These are phyloP conservation scores for Diprion similis DNA, from an alignment of 1,140 invertebrate species.

Conservation along the genomic window DNA sequence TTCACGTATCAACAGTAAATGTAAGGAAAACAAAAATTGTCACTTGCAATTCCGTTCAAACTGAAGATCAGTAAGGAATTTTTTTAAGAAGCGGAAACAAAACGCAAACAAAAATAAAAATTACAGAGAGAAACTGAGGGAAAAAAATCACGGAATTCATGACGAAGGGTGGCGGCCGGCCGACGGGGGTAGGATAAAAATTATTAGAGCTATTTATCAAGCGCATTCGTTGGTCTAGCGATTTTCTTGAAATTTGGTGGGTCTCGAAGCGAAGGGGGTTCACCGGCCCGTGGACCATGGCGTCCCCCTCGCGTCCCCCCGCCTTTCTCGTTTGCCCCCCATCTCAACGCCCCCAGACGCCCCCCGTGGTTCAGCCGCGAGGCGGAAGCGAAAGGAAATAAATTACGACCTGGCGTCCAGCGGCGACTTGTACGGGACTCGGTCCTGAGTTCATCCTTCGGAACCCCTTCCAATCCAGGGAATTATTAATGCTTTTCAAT, in stretches of 20 bases:
- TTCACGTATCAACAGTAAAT: too few species aligned
- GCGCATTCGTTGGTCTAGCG: constrained; percentile 40
- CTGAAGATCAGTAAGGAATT: too few species aligned
- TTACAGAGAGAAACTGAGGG: not conserved
- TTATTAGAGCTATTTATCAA: constrained; percentile 53
- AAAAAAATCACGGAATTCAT: constrained; percentile 46
- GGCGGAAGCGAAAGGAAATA: constrained; percentile 58
- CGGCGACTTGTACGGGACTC: constrained; percentile 42
- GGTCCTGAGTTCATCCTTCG: constrained; percentile 27
- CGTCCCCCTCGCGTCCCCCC: not conserved
- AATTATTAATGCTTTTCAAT: constrained; percentile 55
- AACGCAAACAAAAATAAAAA: not conserved
- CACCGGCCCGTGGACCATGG: not conserved
- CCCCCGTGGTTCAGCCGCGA: constrained; percentile 49
- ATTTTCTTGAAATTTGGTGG: constrained; percentile 58
- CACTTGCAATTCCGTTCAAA: too few species aligned
- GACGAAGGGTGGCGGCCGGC: constrained; percentile 29
- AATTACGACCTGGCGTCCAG: constrained; percentile 53
- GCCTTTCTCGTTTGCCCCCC: not conserved
- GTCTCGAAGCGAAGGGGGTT: constrained; percentile 21
- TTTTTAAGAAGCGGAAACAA: too few species aligned
- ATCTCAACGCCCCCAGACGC: constrained; percentile 19
- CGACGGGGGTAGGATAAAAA: constrained; percentile 37
- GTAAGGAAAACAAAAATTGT: too few species aligned
- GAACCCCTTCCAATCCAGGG: constrained; percentile 33